Conservation (phyloP, 2,888 invertebrate species). For the Eupithecia dodoneata region DNA sequence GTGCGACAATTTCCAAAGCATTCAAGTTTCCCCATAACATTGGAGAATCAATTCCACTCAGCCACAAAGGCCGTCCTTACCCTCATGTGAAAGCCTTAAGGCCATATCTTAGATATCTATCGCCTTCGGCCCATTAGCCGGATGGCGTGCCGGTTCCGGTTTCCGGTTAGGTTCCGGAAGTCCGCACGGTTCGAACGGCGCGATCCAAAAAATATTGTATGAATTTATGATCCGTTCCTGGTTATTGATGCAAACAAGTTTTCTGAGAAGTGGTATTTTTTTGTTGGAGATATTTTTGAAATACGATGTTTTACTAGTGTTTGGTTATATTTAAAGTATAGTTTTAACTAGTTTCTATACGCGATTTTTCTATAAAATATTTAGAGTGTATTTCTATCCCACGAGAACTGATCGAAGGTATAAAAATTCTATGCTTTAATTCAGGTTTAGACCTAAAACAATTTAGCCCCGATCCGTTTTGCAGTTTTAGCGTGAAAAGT, state of each 20-base stretch:
- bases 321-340: not conserved
- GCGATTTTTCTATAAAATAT: no score
- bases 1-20: constrained; percentile 3
- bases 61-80: constrained; percentile 13
- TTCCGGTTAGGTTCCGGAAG: constrained; percentile 54
- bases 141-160: constrained; percentile 55
- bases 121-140: constrained; percentile 62
- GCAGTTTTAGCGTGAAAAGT: no score
- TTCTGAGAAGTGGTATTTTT: not conserved
- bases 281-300: not conserved
- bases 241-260: constrained; percentile 35
- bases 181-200: constrained; percentile 42
- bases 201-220: constrained; percentile 44
- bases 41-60: constrained; percentile 25
- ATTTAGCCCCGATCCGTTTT: no score
- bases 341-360: no score
- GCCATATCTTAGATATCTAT: constrained; percentile 42
- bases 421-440: no score
- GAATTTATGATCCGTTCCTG: constrained; percentile 38
- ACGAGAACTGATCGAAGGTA: no score
- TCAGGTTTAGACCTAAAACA: no score
- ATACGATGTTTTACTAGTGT: not conserved
- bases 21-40: constrained; percentile 9
- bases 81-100: constrained; percentile 35
- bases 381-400: no score